phyloP scores from a whole-genome alignment of 2,113 vertebrate genomes.

The Montifringilla adamsi region DNA sequence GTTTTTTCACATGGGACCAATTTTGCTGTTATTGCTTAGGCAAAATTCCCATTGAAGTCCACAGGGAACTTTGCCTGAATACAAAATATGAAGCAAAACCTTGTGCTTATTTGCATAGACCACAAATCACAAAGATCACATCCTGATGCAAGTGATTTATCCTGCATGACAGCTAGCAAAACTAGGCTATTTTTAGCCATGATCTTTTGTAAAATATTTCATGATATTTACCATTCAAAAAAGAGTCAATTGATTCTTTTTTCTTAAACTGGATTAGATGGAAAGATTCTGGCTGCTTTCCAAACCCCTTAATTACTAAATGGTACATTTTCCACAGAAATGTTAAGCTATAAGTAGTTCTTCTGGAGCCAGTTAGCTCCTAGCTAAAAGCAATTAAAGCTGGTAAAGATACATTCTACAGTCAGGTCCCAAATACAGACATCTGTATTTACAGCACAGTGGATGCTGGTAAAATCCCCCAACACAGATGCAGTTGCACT shows the following conservation, averaged over 20 bases:
- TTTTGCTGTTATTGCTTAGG: constrained; percentile 57
- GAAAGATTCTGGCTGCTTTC: constrained; percentile 67
- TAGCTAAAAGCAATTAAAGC: constrained; percentile 61
- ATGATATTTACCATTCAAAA: constrained; percentile 55
- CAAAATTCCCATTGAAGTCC: constrained; percentile 56
- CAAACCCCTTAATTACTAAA: constrained; percentile 69
- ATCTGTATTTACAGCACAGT: neutral
- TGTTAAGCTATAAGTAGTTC: constrained; percentile 64
- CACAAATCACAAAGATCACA: constrained; percentile 47
- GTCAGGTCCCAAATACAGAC: constrained; percentile 10
- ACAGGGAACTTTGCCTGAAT: constrained; percentile 25
- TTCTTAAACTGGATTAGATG: constrained; percentile 58
- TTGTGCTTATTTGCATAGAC: constrained; percentile 4
- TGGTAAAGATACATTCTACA: constrained; percentile 29
- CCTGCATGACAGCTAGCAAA: constrained; percentile 23
- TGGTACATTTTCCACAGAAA: constrained; percentile 66
- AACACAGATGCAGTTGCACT: neutral
- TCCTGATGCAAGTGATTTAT: constrained; percentile 34
- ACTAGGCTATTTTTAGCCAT: constrained; percentile 45
- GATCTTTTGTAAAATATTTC: constrained; percentile 53
- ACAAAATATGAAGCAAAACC: constrained; percentile 14
- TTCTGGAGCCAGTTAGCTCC: constrained; percentile 52
- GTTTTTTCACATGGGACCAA: constrained; percentile 52
- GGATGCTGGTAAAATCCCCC: neutral
- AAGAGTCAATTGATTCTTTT: constrained; percentile 44